These are phyloP conservation scores for Podabrus alpinus DNA, from an alignment of 2,888 invertebrate species.

Conservation along the genomic window DNA sequence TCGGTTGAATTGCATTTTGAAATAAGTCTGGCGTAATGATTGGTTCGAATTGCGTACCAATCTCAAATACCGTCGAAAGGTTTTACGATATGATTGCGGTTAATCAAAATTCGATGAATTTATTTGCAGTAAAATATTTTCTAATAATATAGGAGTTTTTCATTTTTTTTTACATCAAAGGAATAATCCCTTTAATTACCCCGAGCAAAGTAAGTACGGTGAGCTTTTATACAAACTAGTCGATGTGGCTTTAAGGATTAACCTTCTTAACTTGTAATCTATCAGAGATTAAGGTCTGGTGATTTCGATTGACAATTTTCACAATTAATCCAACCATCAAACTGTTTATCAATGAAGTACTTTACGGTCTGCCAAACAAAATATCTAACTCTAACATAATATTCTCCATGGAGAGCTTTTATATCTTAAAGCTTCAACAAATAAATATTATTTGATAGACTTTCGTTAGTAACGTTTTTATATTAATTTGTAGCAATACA, in stretches of 20 bases:
- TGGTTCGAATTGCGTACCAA: background rate
- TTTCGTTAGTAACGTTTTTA: background rate
- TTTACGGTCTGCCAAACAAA: background rate
- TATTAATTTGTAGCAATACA: background rate
- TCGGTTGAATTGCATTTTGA: background rate
- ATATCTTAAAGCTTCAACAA: background rate
- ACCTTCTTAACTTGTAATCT: background rate
- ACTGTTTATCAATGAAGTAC: background rate
- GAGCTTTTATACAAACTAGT: background rate
- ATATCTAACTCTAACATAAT: background rate
- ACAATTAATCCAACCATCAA: background rate
- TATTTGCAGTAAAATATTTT: background rate
- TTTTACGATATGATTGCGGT: background rate
- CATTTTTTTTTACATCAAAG: background rate
- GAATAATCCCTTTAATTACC: background rate
- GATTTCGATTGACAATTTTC: background rate
- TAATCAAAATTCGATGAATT: background rate
- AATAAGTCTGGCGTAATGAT: background rate
- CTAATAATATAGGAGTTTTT: background rate
- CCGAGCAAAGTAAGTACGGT: background rate
- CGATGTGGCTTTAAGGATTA: background rate
- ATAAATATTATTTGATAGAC: background rate
- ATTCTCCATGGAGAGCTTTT: background rate
- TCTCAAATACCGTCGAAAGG: background rate
- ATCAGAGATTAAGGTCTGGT: background rate